Base-by-base conservation (phyloP, 2,113 vertebrate genomes). In the Crotalus helleri region DNA sequence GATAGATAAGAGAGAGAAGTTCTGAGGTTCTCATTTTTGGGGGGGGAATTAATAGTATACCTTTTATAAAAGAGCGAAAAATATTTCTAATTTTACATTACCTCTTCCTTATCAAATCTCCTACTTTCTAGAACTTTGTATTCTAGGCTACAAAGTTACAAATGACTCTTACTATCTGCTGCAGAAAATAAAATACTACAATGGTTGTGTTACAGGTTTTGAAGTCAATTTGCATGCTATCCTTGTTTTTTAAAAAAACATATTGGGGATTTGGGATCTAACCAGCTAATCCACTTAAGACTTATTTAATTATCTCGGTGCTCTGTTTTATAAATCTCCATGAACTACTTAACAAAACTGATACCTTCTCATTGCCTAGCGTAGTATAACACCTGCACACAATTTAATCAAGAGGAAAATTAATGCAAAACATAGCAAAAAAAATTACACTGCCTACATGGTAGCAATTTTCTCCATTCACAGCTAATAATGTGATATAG, bases 381-480 rank as follows among this genome's bases (percentile, higher is more conserved):
- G 94, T 95, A 95, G 89, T 88, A 95, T 95, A 93, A 26, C 93
- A 93, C 85, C 49, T 94, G 58, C 64, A 92, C 55, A 93, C 92
- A 96, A 95, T 94, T 94, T 96, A 95, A 94, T 96, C 92, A 94
- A 90, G 93, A n/a, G 87, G 92, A 96, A 95, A 97, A 97, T 94
- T 94, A 90, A 93, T 94, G 12, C 44, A 89, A n/a, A 94, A 94
- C 2, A 93, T 93, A 33, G 74, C 89, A 93, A 54, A 21, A 94
- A 94, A 94, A 92, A 94, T 1, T 57, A 3, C 88, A 54, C 74
- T 87, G 87, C 26, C 17, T 87, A 17, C 90, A 74, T 90, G 0
- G 9, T 85, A 91, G 49, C 0, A 90, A 58, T 93, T 96, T 92
- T 90, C 1, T 64, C 92, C n/a, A 91, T 94, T 94, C 93, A 61